These are phyloP conservation scores for Talpa occidentalis DNA, from an alignment of 2,113 vertebrate species.

Conservation along the genomic window DNA sequence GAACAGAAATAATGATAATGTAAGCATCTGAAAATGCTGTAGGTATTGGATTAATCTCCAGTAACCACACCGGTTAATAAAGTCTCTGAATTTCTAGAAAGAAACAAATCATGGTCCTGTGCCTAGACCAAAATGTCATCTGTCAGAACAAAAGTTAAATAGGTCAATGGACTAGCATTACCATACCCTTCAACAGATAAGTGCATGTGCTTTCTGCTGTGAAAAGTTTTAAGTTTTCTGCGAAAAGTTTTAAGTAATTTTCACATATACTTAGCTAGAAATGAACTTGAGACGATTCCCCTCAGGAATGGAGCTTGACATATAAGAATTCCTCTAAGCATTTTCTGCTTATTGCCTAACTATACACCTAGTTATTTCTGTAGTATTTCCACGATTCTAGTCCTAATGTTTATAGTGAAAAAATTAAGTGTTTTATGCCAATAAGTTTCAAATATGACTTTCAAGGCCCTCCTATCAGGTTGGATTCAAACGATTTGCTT, in stretches of 20 bases:
- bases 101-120: background rate
- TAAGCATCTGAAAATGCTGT: background rate
- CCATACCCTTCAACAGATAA: background rate
- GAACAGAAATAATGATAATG: background rate
- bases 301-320: background rate
- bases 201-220: background rate
- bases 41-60: background rate
- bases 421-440: background rate
- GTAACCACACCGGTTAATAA: background rate
- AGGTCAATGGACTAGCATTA: background rate
- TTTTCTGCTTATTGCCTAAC: conserved; percentile 6
- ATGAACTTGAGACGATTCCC: background rate
- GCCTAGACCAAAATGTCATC: background rate
- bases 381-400: conserved; percentile 13
- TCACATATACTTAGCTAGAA: background rate
- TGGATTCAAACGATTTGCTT: conserved; percentile 25
- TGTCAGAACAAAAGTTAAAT: conserved; percentile 16
- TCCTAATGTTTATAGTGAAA: conserved; percentile 38
- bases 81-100: conserved; percentile 55
- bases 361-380: background rate
- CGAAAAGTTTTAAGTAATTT: conserved; percentile 46
- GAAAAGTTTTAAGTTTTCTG: conserved; percentile 41
- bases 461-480: background rate
- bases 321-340: background rate
- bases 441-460: conserved; percentile 24